Percentiles rank a stretch among this genome's conserved stretches.
phyloP scores from a whole-genome alignment of 2,113 vertebrate species.

The Antidorcas marsupialis region DNA sequence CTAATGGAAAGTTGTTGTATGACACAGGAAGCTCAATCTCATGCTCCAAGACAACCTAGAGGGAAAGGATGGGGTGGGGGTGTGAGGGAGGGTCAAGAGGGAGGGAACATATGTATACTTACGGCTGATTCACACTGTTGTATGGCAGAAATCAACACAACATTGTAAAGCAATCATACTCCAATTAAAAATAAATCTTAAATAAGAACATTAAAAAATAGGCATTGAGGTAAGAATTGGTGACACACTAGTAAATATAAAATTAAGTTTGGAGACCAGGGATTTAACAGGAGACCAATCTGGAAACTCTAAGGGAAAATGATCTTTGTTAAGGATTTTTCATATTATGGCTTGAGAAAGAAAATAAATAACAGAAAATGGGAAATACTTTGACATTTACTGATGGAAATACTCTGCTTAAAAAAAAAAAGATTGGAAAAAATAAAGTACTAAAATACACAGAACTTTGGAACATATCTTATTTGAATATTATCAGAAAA shows the following conservation, averaged over 20 bases:
- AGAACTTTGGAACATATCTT: neutral
- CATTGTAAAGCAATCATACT: neutral
- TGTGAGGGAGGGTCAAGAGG: neutral
- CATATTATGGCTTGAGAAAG: neutral
- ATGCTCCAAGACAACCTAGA: neutral
- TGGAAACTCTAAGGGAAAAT: neutral
- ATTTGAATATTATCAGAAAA: neutral
- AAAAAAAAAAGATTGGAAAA: neutral
- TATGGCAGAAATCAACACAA: neutral
- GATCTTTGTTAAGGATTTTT: neutral
- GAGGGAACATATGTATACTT: neutral
- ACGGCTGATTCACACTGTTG: neutral
- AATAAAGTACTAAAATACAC: neutral
- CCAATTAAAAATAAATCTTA: neutral
- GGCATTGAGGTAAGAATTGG: neutral
- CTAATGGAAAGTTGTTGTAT: neutral
- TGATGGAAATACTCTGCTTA: neutral
- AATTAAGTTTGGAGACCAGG: neutral
- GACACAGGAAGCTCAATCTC: neutral
- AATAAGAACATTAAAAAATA: neutral
- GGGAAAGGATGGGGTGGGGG: neutral
- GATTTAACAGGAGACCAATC: neutral
- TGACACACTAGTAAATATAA: neutral
- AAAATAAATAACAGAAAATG: neutral
- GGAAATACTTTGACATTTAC: neutral